Evolutionary conservation across 2,888 invertebrate species (phyloP), one percentile per base, ranked within the genome.

Genomic region (Dendrolimus pini): DNA sequence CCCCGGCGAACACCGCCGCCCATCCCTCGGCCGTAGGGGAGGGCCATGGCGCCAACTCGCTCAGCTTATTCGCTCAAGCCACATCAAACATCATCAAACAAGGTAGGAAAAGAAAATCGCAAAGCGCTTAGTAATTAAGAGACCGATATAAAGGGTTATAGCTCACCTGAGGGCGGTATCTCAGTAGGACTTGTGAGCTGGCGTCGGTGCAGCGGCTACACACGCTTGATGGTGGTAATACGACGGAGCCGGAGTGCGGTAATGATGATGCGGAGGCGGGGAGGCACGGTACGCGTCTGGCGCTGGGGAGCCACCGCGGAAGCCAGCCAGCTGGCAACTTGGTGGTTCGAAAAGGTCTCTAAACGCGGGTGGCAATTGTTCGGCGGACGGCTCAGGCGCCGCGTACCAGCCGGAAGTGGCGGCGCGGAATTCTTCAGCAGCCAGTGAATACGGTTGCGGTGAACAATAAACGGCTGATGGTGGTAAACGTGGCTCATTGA

Each of bases 201-300:
- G 83, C 56, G 89, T 79, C 52, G 89, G 88, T 56, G 81, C 89
- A 54, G 89, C 89, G 55, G 91, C 92, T 55, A 92, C 92, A 80
- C 93, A 93, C 65, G 93, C 92, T 76, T 93, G 93, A 68, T 93
- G 93, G 66, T 93, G 93, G 62, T 92, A 89, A 68, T 92, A 88
- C 52, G 89, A 81, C 54, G 89, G 86, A 55, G 87, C 87, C 13
- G 89, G 85, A 58, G 92, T 67, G 72, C 88, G 81, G 73, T 90
- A 82, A 80, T 89, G 86, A 60, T 92, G 89, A 61, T 92, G 88
- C 52, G 86, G 85, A 58, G 89, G 87, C 7, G 92, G 79, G 61
- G 88, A 81, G 54, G 84, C 75, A 67, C 89, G 84, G 66, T 92
- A 89, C 0, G 77, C 78, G 60, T 89, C 89, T 13, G 87, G 77